phyloP scores from a whole-genome alignment of 1,140 invertebrate genomes.

The Homalodisca vitripennis region DNA sequence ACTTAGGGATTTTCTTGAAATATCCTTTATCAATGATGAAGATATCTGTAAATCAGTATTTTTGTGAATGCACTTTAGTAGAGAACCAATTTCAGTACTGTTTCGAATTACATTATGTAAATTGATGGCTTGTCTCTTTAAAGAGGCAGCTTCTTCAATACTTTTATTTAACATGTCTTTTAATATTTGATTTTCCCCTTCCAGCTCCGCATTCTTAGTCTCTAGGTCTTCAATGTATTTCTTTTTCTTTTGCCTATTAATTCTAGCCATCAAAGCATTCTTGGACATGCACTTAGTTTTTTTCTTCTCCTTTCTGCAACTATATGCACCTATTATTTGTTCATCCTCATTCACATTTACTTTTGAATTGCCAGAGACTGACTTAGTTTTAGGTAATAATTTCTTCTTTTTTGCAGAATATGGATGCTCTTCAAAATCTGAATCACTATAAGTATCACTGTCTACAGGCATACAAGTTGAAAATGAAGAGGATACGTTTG shows the following conservation, averaged over 20 bases:
- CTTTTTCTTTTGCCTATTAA: background rate
- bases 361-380: too few species aligned
- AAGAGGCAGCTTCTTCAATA: background rate
- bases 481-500: too few species aligned
- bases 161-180: background rate
- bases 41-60: background rate
- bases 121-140: background rate
- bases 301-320: background rate
- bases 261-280: background rate
- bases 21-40: too few species aligned
- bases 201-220: background rate
- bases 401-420: background rate
- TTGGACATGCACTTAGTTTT: background rate
- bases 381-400: too few species aligned
- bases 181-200: background rate
- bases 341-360: too few species aligned
- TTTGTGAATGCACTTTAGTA: background rate
- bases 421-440: background rate
- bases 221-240: background rate
- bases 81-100: background rate
- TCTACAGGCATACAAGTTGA: too few species aligned
- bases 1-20: too few species aligned
- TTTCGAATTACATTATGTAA: background rate
- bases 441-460: background rate
- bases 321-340: too few species aligned